phyloP scores from a whole-genome alignment of 2,797 vertebrate genomes.

The Sebastes taczanowskii region DNA sequence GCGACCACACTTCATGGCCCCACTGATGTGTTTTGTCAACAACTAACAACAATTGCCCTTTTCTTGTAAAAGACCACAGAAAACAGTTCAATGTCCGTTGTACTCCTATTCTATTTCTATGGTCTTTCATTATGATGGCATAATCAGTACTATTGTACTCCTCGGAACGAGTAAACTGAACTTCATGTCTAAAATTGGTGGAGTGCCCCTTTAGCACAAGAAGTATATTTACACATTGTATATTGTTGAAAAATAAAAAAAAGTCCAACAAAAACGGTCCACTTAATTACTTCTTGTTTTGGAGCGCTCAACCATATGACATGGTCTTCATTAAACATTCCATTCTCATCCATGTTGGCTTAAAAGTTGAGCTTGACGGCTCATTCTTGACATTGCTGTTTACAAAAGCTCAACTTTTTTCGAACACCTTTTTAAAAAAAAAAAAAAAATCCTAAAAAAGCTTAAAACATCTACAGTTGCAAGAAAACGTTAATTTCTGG shows the following conservation, averaged over 20 bases:
- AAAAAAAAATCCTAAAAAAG: background rate
- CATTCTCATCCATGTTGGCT: background rate
- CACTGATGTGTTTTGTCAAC: too few relatives aligned
- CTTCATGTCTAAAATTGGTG: too few relatives aligned
- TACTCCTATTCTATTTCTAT: too few relatives aligned
- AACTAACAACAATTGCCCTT: too few relatives aligned
- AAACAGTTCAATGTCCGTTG: too few relatives aligned
- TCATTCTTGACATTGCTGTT: background rate
- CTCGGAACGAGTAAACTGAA: too few relatives aligned
- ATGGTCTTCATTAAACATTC: background rate
- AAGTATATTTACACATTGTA: background rate
- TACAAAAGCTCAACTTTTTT: background rate
- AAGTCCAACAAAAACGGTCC: accelerated
- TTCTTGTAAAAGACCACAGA: too few relatives aligned
- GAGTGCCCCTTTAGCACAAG: background rate
- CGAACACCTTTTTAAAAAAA: background rate
- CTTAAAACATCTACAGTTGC: background rate
- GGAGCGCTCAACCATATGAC: background rate
- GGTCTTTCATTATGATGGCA: background rate
- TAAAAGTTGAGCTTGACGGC: background rate
- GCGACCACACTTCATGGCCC: too few relatives aligned
- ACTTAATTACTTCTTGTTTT: background rate
- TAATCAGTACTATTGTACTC: background rate
- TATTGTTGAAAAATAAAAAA: background rate
- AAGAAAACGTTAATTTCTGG: too few relatives aligned